These are phyloP conservation scores for Gymnothorax reevesii DNA, from an alignment of 2,797 vertebrate genomes.

Conservation along the genomic window DNA sequence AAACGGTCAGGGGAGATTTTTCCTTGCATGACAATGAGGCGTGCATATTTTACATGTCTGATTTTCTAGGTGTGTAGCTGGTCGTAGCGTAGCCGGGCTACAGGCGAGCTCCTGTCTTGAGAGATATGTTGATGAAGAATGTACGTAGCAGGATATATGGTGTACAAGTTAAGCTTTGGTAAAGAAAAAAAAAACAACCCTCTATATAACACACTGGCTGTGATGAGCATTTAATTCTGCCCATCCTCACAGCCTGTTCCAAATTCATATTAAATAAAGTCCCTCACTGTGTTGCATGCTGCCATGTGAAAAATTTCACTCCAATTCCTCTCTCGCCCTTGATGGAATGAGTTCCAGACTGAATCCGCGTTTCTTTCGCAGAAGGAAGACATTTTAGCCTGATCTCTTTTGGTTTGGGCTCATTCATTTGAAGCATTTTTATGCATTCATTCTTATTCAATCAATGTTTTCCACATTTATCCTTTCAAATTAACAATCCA, in stretches of 20 bases:
- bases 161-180: not conserved
- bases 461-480: not conserved
- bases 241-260: not conserved
- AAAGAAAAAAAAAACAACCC: not conserved
- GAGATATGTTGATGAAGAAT: not conserved
- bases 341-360: not conserved
- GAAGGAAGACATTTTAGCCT: too few relatives aligned
- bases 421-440: not conserved
- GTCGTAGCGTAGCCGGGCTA: not conserved
- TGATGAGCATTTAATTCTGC: not conserved
- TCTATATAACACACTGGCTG: not conserved
- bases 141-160: not conserved
- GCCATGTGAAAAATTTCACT: not conserved
- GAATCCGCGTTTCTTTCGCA: not conserved
- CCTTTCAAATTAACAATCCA: not conserved
- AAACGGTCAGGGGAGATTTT: constrained; percentile 13
- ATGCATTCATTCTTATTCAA: not conserved
- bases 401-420: not conserved
- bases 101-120: not conserved
- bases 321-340: not conserved
- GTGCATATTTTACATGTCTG: not conserved
- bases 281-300: not conserved
- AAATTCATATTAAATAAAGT: not conserved
- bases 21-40: not conserved
- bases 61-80: not conserved